These are phyloP conservation scores for Apocrypta bakeri DNA, from an alignment of 1,140 invertebrate genomes.

Conservation along the genomic window DNA sequence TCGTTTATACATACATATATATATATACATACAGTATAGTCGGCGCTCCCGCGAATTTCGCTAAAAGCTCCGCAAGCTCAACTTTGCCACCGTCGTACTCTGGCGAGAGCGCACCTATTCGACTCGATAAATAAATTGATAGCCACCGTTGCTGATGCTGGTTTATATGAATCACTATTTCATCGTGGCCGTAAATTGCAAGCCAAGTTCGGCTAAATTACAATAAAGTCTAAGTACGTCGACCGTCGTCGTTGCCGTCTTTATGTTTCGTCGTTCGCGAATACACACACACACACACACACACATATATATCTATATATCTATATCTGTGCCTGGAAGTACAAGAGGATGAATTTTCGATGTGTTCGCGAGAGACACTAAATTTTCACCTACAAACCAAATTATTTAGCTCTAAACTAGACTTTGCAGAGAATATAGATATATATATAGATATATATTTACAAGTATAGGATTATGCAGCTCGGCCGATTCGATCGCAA, in stretches of 20 bases:
- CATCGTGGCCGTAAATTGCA: conserved; percentile 31
- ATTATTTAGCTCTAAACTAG: not conserved
- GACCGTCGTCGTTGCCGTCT: not conserved
- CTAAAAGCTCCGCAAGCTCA: conserved; percentile 23
- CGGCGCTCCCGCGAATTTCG: conserved; percentile 11
- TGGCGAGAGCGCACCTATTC: not conserved
- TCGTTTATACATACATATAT: not conserved
- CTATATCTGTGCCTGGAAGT: no score
- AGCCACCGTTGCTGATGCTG: not conserved
- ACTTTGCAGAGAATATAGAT: not conserved
- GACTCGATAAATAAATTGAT: conserved; percentile 42
- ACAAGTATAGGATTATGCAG: no score
- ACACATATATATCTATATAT: not conserved
- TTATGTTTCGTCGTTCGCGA: not conserved
- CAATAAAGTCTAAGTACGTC: no score
- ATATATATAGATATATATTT: no score
- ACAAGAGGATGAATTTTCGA: not conserved
- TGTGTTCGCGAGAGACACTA: not conserved
- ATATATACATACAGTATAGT: not conserved
- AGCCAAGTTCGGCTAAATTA: not conserved
- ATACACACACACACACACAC: not conserved
- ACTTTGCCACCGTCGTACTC: no score
- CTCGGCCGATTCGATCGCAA: no score
- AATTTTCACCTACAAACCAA: not conserved
- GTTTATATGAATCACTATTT: conserved; percentile 40